Conservation (phyloP, 2,797 vertebrate species). For the Xyrichtys novacula region DNA sequence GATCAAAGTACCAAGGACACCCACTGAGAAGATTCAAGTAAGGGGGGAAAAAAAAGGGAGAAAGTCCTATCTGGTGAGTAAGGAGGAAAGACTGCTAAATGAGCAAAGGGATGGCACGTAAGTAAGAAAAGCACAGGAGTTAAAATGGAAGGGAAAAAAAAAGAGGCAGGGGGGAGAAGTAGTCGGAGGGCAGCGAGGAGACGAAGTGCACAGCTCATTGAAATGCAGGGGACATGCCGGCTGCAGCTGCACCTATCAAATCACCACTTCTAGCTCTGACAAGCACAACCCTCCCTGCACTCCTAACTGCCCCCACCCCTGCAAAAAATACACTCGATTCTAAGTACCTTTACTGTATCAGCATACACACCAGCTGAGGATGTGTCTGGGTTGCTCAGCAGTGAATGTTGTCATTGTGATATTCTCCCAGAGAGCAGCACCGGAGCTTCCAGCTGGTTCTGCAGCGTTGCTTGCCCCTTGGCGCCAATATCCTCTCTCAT, state of each 20-base stretch:
- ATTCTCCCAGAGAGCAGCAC: slow-evolving; percentile 38
- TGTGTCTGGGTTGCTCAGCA: slow-evolving; percentile 36
- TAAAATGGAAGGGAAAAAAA: slow-evolving; percentile 41
- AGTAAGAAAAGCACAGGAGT: slow-evolving; percentile 45
- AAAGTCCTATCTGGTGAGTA: slow-evolving; percentile 13
- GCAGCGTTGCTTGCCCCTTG: slow-evolving; percentile 56
- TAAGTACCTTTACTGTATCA: slow-evolving; percentile 15
- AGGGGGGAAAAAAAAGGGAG: background rate
- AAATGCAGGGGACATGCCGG: slow-evolving; percentile 86
- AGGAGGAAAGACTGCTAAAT: slow-evolving; percentile 41
- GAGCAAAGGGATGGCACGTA: slow-evolving; percentile 32
- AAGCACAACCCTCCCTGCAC: slow-evolving; percentile 61
- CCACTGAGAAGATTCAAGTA: slow-evolving; percentile 2
- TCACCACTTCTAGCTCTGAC: slow-evolving; percentile 82
- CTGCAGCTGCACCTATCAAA: slow-evolving; percentile 90
- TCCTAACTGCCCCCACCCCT: slow-evolving; percentile 30
- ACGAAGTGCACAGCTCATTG: slow-evolving; percentile 82
- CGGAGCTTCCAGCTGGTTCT: slow-evolving; percentile 50
- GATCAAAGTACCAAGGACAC: slow-evolving; percentile 33
- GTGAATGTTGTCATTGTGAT: slow-evolving; percentile 43
- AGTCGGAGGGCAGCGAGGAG: slow-evolving; percentile 68
- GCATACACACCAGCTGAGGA: slow-evolving; percentile 9
- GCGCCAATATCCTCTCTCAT: slow-evolving; percentile 53
- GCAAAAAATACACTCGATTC: slow-evolving; percentile 8
- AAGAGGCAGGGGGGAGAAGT: slow-evolving; percentile 42